Base-by-base conservation (phyloP, 2,888 invertebrate genomes). In the Dendrolimus pini region DNA sequence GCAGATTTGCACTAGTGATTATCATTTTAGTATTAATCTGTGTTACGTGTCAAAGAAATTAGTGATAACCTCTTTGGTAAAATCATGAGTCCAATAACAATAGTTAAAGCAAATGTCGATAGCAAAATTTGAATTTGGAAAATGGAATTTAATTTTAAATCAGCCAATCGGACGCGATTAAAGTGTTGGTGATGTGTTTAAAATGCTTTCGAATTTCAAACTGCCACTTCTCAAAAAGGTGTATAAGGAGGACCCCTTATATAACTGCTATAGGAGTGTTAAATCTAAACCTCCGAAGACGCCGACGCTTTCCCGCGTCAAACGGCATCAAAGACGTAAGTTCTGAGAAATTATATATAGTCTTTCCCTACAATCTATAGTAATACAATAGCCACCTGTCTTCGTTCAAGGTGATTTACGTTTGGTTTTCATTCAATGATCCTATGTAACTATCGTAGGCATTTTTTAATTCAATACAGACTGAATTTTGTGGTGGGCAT, bases 161-260 rank as follows among this genome's bases (percentile, higher is more conserved):
- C 65, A 63, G 66, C 61, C 14, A 54, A 56, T 41, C 61, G 54
- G 54, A 69, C 63, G 74, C 66, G 70, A 47, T 9, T 47, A 6
- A 47, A 47, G 59, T 64, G 65, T 58, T 58, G 61, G 70, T 73
- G 74, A 71, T 66, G 72, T 71, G 68, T 60, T 62, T 62, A 61
- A 66, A 67, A 93, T 93, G 93, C 93, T 93, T 69, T 85, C 91
- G 56, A 91, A 91, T 65, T 92, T 93, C 74, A 93, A 92, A 76
- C 74, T 92, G 64, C 85, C 91, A 52, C 83, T 86, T 64, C 75
- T 92, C 64, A 87, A 92, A 66, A 84, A 83, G 67, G 75, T 78
- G 58, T 77, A 79, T 55, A 89, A 91, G 68, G 90, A 91, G 53
- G 92, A 89, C 67, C 91, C 91, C 70, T 74, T 91, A 53, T 85